Evolutionary conservation across 30 jellyfish, hydroid and myxozoan genomes (phyloP), one percentile per base, ranked within the genome.

Genomic region (Nemopilema nomurai): DNA sequence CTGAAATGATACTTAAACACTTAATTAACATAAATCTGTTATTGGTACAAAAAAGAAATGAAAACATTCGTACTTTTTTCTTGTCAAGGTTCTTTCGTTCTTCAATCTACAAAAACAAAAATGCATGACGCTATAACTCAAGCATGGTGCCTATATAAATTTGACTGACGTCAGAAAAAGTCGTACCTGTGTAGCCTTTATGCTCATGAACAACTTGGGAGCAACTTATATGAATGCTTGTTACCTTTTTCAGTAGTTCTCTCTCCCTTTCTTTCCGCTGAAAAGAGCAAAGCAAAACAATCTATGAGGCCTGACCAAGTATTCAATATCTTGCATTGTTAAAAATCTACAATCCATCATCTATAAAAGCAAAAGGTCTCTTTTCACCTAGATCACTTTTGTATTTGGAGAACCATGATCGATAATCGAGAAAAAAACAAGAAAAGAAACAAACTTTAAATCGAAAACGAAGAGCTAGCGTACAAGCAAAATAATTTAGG

Each of bases 241-340:
- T 8, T 73, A 73, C 83, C 83, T 73, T 73, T 73, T 32, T 30
- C 52, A 32, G 26, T 4, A 73, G 49, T 32, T 73, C 83, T n/a
- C 70, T 22, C 33, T 73, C 83, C 33, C 83, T 73, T 73, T 73
- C 83, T 24, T 41, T 73, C 70, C 83, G 71, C 83, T 73, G 28
- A 73, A 73, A n/a, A 30, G 49, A 30, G 41, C 30, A 7, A 8
- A 64, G 16, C 29, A 7, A n/a, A 64, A 64, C 24, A 7, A 51
- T 51, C 67, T 9, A 9, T 19, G n/a, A n/a, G n/a, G n/a, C n/a
- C n/a, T n/a, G n/a, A n/a, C n/a, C n/a, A n/a, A n/a, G n/a, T n/a
- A n/a, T n/a, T 41, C 57, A 41, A 41, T n/a, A 41, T 41, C 6
- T 41, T 41, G 13, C 57, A 41, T 41, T 41, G 57, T 41, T 41